Evolutionary conservation across 2,888 invertebrate species (phyloP).

Genomic region (Dolomedes plantarius): DNA sequence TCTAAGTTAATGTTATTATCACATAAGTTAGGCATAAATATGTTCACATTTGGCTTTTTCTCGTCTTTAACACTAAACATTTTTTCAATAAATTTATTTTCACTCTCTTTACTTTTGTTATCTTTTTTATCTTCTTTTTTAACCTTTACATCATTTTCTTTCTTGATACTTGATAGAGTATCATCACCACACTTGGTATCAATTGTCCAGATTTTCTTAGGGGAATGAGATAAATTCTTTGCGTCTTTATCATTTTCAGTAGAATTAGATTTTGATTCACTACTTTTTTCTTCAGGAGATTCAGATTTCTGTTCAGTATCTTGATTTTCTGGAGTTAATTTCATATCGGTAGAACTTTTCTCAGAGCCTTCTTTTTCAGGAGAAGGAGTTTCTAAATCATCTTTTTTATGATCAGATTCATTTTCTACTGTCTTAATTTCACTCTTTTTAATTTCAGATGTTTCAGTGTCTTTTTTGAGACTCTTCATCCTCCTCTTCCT

Average conservation of each 20-base stretch:
- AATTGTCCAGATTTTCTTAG: conserved; percentile 31
- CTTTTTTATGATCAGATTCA: conserved; percentile 71
- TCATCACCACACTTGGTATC: conserved; percentile 25
- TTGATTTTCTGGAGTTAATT: conserved; percentile 50
- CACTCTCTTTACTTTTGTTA: conserved; percentile 67
- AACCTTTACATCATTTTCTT: conserved; percentile 62
- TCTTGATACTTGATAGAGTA: conserved; percentile 23
- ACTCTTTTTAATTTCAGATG: background rate
- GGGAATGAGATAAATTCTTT: background rate
- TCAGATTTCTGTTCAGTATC: conserved; percentile 73
- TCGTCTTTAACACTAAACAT: conserved; percentile 50
- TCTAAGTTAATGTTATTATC: conserved; percentile 66
- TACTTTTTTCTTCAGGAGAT: background rate
- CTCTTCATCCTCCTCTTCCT: conserved; percentile 74
- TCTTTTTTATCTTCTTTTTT: conserved; percentile 75
- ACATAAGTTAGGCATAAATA: conserved; percentile 70
- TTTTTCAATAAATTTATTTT: conserved; percentile 74
- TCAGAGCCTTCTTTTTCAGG: background rate
- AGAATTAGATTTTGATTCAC: background rate
- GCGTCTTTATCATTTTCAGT: conserved; percentile 55
- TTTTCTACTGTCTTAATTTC: conserved; percentile 17
- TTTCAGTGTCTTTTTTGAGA: conserved; percentile 73
- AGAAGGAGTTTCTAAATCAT: conserved; percentile 14
- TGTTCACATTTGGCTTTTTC: conserved; percentile 66
- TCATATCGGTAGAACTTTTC: background rate